These are phyloP conservation scores for Solen grandis DNA, from an alignment of 1,140 invertebrate species.

Conservation along the genomic window DNA sequence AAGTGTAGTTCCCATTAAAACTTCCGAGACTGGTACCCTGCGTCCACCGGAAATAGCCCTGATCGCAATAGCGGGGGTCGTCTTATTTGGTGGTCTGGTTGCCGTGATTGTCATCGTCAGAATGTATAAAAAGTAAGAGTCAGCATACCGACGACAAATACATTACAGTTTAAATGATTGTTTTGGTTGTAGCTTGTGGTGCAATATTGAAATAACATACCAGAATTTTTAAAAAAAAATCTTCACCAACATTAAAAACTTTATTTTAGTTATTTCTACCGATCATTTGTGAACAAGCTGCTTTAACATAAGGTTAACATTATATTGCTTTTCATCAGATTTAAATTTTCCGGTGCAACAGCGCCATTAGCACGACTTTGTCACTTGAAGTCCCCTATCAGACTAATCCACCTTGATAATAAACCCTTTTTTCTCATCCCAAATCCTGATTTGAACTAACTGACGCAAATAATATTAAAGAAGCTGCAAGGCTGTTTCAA, in stretches of 20 bases:
- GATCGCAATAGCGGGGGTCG: slow-evolving; percentile 15
- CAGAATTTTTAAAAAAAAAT: not conserved
- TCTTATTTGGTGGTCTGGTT: slow-evolving; percentile 20
- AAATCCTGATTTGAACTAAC: too few species aligned
- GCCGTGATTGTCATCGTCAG: slow-evolving; percentile 12
- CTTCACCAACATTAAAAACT: not conserved
- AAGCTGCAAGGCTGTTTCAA: too few species aligned
- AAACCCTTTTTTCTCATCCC: too few species aligned
- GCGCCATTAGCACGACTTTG: too few species aligned
- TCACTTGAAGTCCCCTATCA: too few species aligned
- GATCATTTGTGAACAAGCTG: too few species aligned
- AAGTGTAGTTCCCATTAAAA: not conserved
- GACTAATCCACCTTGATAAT: too few species aligned
- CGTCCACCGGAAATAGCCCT: slow-evolving; percentile 30
- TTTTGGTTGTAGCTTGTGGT: not conserved
- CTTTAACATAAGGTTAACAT: too few species aligned
- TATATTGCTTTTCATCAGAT: too few species aligned
- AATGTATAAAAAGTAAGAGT: slow-evolving; percentile 30
- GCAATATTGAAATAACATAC: not conserved
- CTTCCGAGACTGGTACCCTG: not conserved
- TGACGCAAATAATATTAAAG: too few species aligned
- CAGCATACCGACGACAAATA: not conserved
- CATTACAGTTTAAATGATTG: not conserved
- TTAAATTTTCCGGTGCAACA: too few species aligned
- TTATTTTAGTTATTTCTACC: too few species aligned